phyloP scores from a whole-genome alignment of 35 echinoderm and acorn worm genomes.

The Diadema setosum region DNA sequence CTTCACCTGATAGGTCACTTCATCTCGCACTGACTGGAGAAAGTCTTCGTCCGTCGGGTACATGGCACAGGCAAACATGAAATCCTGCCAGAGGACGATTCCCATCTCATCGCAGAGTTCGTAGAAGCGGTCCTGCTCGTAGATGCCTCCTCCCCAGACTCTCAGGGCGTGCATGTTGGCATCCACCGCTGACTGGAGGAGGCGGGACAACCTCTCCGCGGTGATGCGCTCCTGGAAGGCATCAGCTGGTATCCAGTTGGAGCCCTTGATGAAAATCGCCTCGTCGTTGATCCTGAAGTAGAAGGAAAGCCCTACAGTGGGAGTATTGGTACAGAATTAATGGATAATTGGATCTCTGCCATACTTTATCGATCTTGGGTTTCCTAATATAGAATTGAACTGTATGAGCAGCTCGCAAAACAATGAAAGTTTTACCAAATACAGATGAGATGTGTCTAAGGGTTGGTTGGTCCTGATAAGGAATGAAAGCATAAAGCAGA shows the following conservation, averaged over 20 bases:
- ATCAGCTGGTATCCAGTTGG: conserved; percentile 95
- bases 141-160: conserved; percentile 93
- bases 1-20: conserved; percentile 74
- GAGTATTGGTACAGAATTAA: no score
- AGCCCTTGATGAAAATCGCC: conserved; percentile 86
- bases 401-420: no score
- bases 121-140: conserved; percentile 89
- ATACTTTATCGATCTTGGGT: no score
- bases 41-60: conserved; percentile 67
- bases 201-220: not conserved
- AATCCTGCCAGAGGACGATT: conserved; percentile 91
- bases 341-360: no score
- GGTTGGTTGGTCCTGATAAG: no score
- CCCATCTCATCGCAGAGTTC: conserved; percentile 74
- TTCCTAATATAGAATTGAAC: no score
- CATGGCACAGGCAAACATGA: conserved; percentile 94
- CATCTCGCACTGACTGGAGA: conserved; percentile 49
- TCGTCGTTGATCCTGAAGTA: conserved; percentile 85
- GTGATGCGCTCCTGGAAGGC: conserved; percentile 87
- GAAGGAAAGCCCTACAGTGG: conserved; percentile 59
- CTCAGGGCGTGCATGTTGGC: conserved; percentile 88
- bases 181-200: conserved; percentile 77
- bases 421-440: no score
- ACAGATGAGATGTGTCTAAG: no score
- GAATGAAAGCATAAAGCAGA: no score